Percentiles rank a stretch among this genome's conserved stretches.
These are phyloP conservation scores for Cyrtonyx montezumae DNA, from an alignment of 2,113 vertebrate genomes.

Conservation along the genomic window DNA sequence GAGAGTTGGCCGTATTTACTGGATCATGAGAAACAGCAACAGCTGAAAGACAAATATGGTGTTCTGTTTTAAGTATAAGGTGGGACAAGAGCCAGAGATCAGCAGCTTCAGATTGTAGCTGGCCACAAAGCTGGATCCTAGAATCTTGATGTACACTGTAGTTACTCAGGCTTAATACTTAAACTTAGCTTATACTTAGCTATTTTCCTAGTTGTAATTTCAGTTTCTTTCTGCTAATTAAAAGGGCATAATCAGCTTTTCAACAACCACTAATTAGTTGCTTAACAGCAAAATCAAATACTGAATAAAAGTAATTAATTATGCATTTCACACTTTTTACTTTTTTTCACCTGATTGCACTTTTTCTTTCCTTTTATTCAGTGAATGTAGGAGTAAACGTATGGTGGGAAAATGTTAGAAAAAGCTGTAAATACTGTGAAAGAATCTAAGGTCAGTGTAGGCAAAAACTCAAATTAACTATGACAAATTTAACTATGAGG, in stretches of 20 bases:
- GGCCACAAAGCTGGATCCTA: slow-evolving; percentile 54
- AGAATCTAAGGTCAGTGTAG: not conserved
- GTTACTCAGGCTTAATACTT: not conserved
- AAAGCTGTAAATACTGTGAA: not conserved
- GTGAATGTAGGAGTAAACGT: not conserved
- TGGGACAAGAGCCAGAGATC: slow-evolving; percentile 72
- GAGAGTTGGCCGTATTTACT: slow-evolving; percentile 69
- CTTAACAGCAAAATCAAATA: not conserved
- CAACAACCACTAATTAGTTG: not conserved
- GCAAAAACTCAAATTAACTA: too few relatives aligned
- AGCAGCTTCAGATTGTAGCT: slow-evolving; percentile 36
- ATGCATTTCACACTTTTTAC: not conserved
- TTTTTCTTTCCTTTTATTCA: not conserved
- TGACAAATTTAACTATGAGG: not conserved
- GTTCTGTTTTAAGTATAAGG: slow-evolving; percentile 54
- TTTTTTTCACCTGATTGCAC: not conserved
- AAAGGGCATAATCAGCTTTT: not conserved
- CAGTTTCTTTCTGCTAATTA: not conserved
- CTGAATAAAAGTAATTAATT: not conserved
- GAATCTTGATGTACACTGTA: not conserved
- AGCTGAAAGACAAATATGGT: slow-evolving; percentile 78
- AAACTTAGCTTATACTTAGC: slow-evolving; percentile 8
- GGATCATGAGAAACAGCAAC: slow-evolving; percentile 70
- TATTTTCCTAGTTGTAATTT: not conserved
- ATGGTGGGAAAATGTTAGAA: not conserved